These are phyloP conservation scores for Perizoma affinitatum DNA, from an alignment of 2,888 invertebrate genomes.

Conservation along the genomic window DNA sequence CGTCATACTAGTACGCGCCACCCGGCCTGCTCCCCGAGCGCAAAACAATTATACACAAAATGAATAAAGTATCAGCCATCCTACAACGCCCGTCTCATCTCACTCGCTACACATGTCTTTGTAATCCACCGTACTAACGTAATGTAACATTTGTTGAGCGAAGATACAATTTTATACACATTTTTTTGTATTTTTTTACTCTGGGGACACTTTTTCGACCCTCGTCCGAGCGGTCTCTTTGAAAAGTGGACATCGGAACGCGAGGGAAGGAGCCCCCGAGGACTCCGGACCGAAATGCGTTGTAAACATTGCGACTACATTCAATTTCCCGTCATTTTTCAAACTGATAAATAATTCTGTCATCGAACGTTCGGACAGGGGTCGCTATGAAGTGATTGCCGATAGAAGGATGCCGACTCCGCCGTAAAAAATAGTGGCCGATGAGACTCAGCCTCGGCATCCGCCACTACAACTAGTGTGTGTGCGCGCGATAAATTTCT, in stretches of 20 bases:
- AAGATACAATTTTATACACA: slow-evolving; percentile 75
- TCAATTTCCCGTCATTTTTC: slow-evolving; percentile 86
- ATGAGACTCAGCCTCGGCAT: slow-evolving; percentile 59
- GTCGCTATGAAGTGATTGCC: slow-evolving; percentile 84
- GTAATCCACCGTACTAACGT: slow-evolving; percentile 72
- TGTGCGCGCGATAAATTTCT: slow-evolving; percentile 83
- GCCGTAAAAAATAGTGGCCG: slow-evolving; percentile 80
- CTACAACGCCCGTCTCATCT: slow-evolving; percentile 54
- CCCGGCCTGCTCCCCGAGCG: slow-evolving; percentile 59
- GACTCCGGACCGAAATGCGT: slow-evolving; percentile 82
- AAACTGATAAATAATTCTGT: slow-evolving; percentile 86
- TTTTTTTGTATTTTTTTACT: slow-evolving; percentile 79
- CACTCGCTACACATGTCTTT: slow-evolving; percentile 72
- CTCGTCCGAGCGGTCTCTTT: slow-evolving; percentile 84
- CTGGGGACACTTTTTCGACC: slow-evolving; percentile 84
- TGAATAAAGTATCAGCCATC: slow-evolving; percentile 72
- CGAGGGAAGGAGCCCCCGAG: slow-evolving; percentile 83
- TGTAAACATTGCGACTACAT: slow-evolving; percentile 85
- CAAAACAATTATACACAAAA: slow-evolving; percentile 77
- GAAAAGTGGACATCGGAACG: slow-evolving; percentile 85
- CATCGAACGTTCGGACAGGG: slow-evolving; percentile 83
- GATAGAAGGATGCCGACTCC: slow-evolving; percentile 69
- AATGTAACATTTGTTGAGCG: slow-evolving; percentile 71
- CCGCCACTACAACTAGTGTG: slow-evolving; percentile 45
- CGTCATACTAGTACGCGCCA: slow-evolving; percentile 63